Percentiles rank a stretch among this genome's conserved stretches.
These are phyloP conservation scores for Panopea generosa DNA, from an alignment of 2,888 invertebrate genomes.

Conservation along the genomic window DNA sequence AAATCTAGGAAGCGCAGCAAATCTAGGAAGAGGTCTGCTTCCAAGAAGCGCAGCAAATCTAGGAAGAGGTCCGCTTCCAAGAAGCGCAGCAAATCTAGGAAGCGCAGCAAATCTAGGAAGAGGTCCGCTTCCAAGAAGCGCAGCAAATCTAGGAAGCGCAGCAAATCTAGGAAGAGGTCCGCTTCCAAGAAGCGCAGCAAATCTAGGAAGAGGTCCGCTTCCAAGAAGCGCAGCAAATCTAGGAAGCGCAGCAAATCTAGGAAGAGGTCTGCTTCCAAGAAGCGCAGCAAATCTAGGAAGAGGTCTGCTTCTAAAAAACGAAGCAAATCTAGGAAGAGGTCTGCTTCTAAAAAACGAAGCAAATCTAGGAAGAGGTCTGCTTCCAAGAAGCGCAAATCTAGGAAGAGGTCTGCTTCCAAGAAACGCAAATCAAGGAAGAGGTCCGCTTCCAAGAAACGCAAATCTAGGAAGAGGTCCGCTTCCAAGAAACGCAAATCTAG, in stretches of 20 bases:
- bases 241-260: constrained; percentile 47
- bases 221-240: constrained; percentile 36
- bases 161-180: constrained; percentile 45
- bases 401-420: constrained; percentile 40
- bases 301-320: constrained; percentile 40
- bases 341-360: constrained; percentile 43
- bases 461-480: no score
- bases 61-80: constrained; percentile 39
- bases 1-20: constrained; percentile 45
- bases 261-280: constrained; percentile 43
- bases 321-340: constrained; percentile 47
- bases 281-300: constrained; percentile 47
- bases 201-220: constrained; percentile 40
- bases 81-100: constrained; percentile 31
- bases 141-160: constrained; percentile 30
- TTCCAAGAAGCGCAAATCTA: constrained; percentile 50
- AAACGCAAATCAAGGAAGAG: constrained; percentile 45
- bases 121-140: constrained; percentile 16
- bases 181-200: constrained; percentile 48
- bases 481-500: no score
- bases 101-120: constrained; percentile 18
- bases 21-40: constrained; percentile 40
- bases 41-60: constrained; percentile 41
- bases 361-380: constrained; percentile 45
- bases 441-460: no score